Conservation (phyloP, 2,888 invertebrate genomes). For the Parnassius apollo region DNA sequence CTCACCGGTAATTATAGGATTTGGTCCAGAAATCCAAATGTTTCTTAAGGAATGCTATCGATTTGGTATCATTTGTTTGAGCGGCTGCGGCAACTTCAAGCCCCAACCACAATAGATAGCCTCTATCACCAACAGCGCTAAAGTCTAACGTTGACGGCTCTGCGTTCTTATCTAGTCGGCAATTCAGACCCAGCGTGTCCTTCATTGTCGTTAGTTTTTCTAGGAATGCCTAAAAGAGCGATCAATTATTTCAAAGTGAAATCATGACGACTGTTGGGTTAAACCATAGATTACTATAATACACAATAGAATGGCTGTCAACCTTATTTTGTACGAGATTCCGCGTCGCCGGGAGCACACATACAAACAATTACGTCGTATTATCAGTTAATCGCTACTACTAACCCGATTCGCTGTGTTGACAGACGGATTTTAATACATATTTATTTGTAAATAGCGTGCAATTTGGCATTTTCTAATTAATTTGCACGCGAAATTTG, state of each 20-base stretch:
- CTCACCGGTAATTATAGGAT: constrained; percentile 85
- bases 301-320: too few relatives aligned
- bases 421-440: too few relatives aligned
- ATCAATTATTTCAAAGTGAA: neutral
- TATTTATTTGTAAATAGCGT: too few relatives aligned
- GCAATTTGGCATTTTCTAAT: too few relatives aligned
- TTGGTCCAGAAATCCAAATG: constrained; percentile 91
- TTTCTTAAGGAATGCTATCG: constrained; percentile 86
- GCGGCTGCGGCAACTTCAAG: constrained; percentile 88
- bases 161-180: constrained; percentile 82
- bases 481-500: too few relatives aligned
- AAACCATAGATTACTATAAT: too few relatives aligned
- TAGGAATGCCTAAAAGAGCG: constrained; percentile 81
- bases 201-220: constrained; percentile 88
- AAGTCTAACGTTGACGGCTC: constrained; percentile 88
- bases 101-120: constrained; percentile 87
- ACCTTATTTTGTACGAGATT: too few relatives aligned
- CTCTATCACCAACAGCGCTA: constrained; percentile 86
- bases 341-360: too few relatives aligned
- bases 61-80: constrained; percentile 84
- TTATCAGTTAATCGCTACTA: too few relatives aligned
- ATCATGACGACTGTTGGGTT: too few relatives aligned
- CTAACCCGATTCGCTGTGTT: too few relatives aligned
- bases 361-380: too few relatives aligned
- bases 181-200: constrained; percentile 81